These are phyloP conservation scores for Tursiops truncatus DNA, from an alignment of 2,113 vertebrate species.

Conservation along the genomic window DNA sequence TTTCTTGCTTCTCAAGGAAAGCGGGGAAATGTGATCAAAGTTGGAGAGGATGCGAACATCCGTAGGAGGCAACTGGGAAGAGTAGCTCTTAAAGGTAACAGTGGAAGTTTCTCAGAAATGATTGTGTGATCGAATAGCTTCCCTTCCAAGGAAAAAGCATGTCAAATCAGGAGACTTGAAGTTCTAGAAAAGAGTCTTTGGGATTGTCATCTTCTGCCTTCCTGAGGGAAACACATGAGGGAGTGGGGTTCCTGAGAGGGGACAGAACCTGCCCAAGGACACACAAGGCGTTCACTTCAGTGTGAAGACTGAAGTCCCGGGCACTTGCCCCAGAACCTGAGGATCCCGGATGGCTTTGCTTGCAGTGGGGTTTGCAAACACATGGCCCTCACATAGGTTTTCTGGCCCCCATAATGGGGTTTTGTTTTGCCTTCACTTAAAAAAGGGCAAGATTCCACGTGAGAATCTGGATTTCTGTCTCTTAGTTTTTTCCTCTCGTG, in stretches of 20 bases:
- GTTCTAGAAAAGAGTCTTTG: neutral
- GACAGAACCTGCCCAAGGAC: neutral
- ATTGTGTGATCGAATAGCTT: rapidly evolving
- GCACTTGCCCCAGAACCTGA: no score
- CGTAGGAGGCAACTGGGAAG: neutral
- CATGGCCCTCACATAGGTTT: neutral
- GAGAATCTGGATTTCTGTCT: neutral
- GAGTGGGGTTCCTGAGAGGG: neutral
- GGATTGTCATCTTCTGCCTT: neutral
- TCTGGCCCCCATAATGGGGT: neutral
- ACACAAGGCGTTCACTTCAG: neutral
- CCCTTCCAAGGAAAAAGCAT: neutral
- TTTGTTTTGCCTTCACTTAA: neutral
- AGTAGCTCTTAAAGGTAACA: neutral
- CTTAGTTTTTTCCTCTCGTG: neutral
- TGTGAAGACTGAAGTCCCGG: neutral
- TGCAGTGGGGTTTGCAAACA: rapidly evolving
- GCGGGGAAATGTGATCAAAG: neutral
- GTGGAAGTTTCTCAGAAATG: neutral
- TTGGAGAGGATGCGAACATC: neutral
- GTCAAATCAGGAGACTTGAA: neutral
- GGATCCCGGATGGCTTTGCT: rapidly evolving
- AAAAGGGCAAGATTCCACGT: neutral
- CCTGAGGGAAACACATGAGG: neutral
- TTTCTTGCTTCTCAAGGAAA: neutral